Base-by-base conservation (phyloP, 2,113 vertebrate genomes). In the Bungarus multicinctus region DNA sequence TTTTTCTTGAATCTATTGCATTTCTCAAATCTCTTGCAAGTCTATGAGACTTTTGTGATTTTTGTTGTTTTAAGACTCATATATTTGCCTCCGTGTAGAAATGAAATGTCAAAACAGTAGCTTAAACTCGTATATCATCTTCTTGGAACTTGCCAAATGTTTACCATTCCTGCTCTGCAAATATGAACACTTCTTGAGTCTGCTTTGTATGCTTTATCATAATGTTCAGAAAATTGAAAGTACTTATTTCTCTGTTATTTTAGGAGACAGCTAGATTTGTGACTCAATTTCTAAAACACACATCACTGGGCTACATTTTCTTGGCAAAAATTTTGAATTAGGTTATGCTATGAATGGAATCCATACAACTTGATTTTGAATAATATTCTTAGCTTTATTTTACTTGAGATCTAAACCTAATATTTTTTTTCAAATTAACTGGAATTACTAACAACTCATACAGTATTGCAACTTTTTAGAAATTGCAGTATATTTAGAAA, bases 151-250 rank as follows among this genome's bases (percentile, higher is more conserved):
- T 87, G n/a, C 55, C 92, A 20, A 47, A 89, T 93, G 25, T 91
- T 94, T 95, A 90, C 57, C 91, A 52, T 45, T 53, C 34, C 87
- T n/a, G 9, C 64, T 93, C n/a, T 93, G 39, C 90, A 94, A 92
- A 91, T 91, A 93, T 52, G 87, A 3, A 52, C 89, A 50, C 2
- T 94, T 95, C 74, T 91, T 3, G 16, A 88, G 93, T 96, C 90
- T 93, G 3, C 39, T 45, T 92, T 27, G 86, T 91, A 23, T 27
- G 50, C 25, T 92, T 94, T 94, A 54, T 94, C 94, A 85, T 43
- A 93, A 52, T 60, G 30, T 12, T 91, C 53, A 87, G 64, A 93
- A 87, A 87, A 69, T 58, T 85, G 2, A 93, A 96, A 94, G 25
- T 27, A 86, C 55, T 93, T 91, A 25, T 74, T 87, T 91, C 55